Evolutionary conservation across 2,888 invertebrate species (phyloP).

Genomic region (Nebria brevicollis): DNA sequence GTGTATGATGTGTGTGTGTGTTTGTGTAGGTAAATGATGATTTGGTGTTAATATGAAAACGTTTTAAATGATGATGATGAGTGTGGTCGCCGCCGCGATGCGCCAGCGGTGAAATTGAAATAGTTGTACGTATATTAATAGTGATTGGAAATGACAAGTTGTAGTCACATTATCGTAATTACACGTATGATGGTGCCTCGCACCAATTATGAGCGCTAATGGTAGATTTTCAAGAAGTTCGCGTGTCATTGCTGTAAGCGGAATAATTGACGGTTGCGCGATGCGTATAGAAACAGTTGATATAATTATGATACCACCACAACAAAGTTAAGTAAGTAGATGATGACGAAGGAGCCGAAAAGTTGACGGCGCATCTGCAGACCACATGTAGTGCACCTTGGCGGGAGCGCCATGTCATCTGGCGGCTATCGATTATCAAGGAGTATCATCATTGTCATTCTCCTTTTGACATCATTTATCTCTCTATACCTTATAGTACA

Average conservation of each 20-base stretch:
- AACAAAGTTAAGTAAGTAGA: constrained; percentile 8
- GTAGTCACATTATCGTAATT: constrained; percentile 43
- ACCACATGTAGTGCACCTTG: constrained; percentile 35
- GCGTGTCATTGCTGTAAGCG: constrained; percentile 30
- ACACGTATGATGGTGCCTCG: constrained; percentile 23
- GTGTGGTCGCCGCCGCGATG: background rate
- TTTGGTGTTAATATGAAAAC: background rate
- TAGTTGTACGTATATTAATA: constrained; percentile 1
- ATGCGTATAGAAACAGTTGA: constrained; percentile 22
- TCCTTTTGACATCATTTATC: background rate
- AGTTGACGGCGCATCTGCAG: constrained; percentile 23
- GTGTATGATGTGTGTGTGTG: no score
- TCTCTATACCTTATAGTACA: background rate
- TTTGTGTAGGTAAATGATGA: background rate
- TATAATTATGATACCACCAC: constrained; percentile 40
- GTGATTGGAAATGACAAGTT: constrained; percentile 42
- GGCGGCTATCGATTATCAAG: constrained; percentile 62
- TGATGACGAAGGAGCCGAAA: constrained; percentile 1
- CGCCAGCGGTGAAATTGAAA: background rate
- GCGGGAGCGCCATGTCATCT: constrained; percentile 58
- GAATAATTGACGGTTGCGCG: constrained; percentile 37
- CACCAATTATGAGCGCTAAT: constrained; percentile 20
- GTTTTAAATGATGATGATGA: background rate
- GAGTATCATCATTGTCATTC: background rate
- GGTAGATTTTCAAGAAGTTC: constrained; percentile 11